Evolutionary conservation across 1,140 invertebrate genomes (phyloP).

Genomic region (Aphidius gifuensis): DNA sequence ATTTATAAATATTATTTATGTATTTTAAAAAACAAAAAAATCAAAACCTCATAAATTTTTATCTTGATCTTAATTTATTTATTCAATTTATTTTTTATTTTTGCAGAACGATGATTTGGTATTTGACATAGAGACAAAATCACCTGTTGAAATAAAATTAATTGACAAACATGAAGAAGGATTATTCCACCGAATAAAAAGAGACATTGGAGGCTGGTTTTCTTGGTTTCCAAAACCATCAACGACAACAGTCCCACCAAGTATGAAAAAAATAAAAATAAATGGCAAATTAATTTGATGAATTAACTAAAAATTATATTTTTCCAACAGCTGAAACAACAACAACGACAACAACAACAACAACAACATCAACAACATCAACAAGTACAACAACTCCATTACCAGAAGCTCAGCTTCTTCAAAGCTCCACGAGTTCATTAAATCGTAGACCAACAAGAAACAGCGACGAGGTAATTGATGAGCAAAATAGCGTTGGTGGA

Average conservation of each 20-base stretch:
- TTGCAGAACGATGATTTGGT: conserved; percentile 48
- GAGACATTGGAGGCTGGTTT: conserved; percentile 27
- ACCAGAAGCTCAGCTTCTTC: too few species aligned
- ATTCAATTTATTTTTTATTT: conserved; percentile 16
- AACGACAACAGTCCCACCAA: conserved; percentile 13
- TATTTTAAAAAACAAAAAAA: neutral
- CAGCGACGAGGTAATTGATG: conserved; percentile 13
- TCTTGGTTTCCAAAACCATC: neutral
- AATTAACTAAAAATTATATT: neutral
- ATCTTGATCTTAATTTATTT: neutral
- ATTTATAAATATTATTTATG: neutral
- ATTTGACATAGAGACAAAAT: conserved; percentile 40
- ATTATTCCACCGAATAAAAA: conserved; percentile 41
- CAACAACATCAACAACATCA: conserved; percentile 1
- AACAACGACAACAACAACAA: neutral
- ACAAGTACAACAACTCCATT: neutral
- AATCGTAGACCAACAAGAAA: conserved; percentile 13
- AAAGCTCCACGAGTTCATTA: neutral
- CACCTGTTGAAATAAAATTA: conserved; percentile 27
- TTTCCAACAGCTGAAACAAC: neutral
- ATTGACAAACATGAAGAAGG: conserved; percentile 37
- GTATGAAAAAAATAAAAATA: neutral
- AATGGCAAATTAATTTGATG: neutral
- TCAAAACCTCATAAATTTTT: neutral
- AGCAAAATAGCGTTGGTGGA: conserved; percentile 25